phyloP scores from a whole-genome alignment of 2,888 invertebrate species.

The Euphydryas editha region DNA sequence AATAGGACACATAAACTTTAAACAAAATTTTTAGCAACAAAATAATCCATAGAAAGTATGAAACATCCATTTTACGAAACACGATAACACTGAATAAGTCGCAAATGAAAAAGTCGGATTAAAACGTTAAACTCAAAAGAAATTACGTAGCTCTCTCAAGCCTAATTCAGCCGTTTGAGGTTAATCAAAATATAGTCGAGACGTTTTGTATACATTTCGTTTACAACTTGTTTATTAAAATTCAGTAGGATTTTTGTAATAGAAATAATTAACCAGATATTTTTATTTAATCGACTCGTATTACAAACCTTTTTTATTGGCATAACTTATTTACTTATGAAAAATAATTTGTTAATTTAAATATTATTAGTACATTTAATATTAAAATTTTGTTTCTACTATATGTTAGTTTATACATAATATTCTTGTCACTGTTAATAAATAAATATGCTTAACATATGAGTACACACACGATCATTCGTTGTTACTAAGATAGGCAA shows the following conservation, averaged over 20 bases:
- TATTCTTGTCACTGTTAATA: no score
- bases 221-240: conserved; percentile 2
- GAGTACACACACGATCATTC: no score
- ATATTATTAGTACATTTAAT: no score
- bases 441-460: no score
- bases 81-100: conserved; percentile 9
- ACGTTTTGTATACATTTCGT: conserved; percentile 22
- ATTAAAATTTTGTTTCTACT: no score
- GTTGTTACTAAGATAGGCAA: no score
- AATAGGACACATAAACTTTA: neutral
- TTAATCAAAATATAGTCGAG: conserved; percentile 27
- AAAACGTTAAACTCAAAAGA: conserved; percentile 27
- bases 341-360: no score
- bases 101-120: conserved; percentile 9
- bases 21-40: neutral
- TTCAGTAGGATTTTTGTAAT: neutral
- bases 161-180: conserved; percentile 22
- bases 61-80: conserved; percentile 5
- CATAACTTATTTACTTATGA: neutral
- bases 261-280: neutral
- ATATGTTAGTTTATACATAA: no score
- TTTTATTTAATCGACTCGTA: neutral
- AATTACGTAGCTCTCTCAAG: conserved; percentile 24
- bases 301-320: no score
- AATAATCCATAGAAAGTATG: neutral